Base-by-base conservation (phyloP, 2,888 invertebrate species). In the Parnassius apollo region DNA sequence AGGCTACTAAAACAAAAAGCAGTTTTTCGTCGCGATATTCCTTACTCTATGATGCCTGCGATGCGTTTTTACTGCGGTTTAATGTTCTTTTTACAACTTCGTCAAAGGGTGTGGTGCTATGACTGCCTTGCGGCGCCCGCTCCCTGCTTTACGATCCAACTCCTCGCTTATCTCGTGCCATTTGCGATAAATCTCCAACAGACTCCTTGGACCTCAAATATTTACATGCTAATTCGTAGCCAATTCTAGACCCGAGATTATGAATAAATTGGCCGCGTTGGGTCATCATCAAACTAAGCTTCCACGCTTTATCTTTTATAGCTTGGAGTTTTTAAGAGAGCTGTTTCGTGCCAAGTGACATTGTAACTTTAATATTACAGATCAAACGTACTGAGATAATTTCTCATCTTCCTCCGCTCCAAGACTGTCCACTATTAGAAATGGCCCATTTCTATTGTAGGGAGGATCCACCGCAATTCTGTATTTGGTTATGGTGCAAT, bases 31-130 rank as follows among this genome's bases (percentile, higher is more conserved):
- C 69, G 70, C 68, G 66, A 64, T 61, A 66, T 68, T 69, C 68
- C 68, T 65, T 59, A 61, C 69, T 69, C 69, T 69, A 65, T 68
- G 70, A 76, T 77, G 80, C 78, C 77, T 78, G 81, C 81, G 83
- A 88, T 90, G 91, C 89, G 91, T 90, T 91, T 92, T 91, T 90
- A 92, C 83, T 89, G 86, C 87, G 87, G 82, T 91, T 92, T 92
- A 90, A 92, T 86, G 88, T 78, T 85, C 85, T 87, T 92, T 92
- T 92, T 91, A 92, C 86, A 87, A 85, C 92, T 90, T 86, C 77
- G 86, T 84, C 83, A 88, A 87, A 88, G 91, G 90, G 91, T 90
- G 88, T 86, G 82, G 74, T 80, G 75, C 69, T 70, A 67, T 66
- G 72, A 67, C 70, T 69, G 72, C 67, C 71, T 70, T 68, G 73